Evolutionary conservation across 2,797 vertebrate genomes (phyloP).

Genomic region (Ibycter americanus): DNA sequence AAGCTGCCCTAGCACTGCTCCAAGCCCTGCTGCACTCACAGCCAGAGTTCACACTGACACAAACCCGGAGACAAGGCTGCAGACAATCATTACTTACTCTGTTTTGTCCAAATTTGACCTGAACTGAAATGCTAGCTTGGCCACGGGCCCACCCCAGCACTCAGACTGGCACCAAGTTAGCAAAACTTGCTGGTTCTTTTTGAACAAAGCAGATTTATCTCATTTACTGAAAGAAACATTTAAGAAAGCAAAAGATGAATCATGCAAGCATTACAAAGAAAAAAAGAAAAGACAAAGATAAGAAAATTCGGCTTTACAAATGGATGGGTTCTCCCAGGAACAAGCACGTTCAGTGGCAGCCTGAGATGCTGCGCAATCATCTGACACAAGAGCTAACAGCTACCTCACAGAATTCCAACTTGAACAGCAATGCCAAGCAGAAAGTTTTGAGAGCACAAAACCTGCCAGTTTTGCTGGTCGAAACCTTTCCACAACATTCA

Average conservation of each 20-base stretch:
- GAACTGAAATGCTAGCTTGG: neutral
- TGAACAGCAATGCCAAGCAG: neutral
- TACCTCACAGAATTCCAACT: neutral
- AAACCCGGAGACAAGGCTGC: neutral
- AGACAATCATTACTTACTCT: neutral
- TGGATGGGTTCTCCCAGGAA: neutral
- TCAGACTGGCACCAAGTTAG: neutral
- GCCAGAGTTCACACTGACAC: neutral
- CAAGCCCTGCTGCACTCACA: neutral
- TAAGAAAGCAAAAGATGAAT: neutral
- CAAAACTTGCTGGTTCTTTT: neutral
- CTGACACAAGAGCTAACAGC: neutral
- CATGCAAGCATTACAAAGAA: neutral
- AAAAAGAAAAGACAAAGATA: neutral
- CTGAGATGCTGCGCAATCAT: neutral
- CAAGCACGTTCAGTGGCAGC: accelerated
- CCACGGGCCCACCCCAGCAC: neutral
- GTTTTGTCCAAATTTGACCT: neutral
- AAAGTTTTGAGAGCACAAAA: neutral
- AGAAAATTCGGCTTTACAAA: neutral
- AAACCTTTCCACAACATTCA: neutral
- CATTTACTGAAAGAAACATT: neutral
- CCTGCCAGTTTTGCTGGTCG: neutral
- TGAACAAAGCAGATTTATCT: neutral
- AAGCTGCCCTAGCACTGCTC: accelerated